phyloP scores from a whole-genome alignment of 2,797 vertebrate genomes.

The Helarctos malayanus region DNA sequence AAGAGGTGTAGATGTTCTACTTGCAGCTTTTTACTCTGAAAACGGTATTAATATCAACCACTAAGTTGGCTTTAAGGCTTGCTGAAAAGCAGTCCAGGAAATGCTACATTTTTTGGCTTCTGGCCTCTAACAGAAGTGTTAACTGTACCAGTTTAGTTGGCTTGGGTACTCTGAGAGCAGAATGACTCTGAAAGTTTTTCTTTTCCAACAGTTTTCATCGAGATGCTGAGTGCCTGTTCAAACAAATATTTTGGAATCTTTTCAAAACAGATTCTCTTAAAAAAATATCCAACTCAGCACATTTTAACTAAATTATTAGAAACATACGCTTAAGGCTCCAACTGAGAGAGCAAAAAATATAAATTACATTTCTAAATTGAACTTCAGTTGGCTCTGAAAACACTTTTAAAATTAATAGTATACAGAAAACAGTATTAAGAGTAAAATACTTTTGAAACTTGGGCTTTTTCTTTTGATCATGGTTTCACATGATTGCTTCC shows the following conservation, averaged over 20 bases:
- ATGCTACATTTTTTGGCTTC: conserved; percentile 59
- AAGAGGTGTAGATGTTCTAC: background rate
- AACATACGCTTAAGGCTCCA: conserved; percentile 70
- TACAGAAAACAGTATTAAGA: background rate
- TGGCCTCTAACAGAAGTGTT: conserved; percentile 61
- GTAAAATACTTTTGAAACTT: background rate
- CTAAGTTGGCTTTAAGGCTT: conserved; percentile 56
- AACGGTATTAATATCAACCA: conserved; percentile 37
- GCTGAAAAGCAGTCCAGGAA: conserved; percentile 64
- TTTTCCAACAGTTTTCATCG: conserved; percentile 76
- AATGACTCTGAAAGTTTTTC: conserved; percentile 73
- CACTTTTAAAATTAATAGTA: conserved; percentile 29
- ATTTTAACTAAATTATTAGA: conserved; percentile 76
- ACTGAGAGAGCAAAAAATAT: conserved; percentile 58
- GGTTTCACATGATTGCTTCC: background rate
- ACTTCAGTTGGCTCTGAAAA: conserved; percentile 53
- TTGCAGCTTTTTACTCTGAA: conserved; percentile 25
- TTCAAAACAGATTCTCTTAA: conserved; percentile 77
- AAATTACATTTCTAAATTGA: conserved; percentile 42
- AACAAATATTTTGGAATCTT: conserved; percentile 79
- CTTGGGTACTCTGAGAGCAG: conserved; percentile 47
- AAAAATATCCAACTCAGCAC: conserved; percentile 74
- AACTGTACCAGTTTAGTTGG: conserved; percentile 72
- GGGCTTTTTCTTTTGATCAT: background rate
- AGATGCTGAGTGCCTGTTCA: conserved; percentile 71